Percentiles rank a stretch among this genome's conserved stretches.
Conservation (phyloP, 2,888 invertebrate genomes). For the Drosophila ezoana region DNA sequence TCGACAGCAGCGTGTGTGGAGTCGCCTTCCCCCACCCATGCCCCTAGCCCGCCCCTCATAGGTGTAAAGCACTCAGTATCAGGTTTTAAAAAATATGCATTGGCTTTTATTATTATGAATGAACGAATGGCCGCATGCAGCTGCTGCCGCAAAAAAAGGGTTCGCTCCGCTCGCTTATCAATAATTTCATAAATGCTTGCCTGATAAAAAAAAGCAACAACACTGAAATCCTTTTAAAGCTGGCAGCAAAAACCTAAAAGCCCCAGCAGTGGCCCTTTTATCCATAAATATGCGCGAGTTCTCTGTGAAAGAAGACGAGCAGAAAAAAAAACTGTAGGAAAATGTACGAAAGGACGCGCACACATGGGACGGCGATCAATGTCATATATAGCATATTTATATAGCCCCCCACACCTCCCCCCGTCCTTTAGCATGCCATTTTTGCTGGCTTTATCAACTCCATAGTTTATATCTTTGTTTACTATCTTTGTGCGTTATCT, state of each 20-base stretch:
- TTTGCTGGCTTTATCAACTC: slow-evolving; percentile 66
- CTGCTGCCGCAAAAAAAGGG: slow-evolving; percentile 28
- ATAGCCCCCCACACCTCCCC: neutral
- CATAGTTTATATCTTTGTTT: slow-evolving; percentile 77
- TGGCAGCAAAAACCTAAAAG: slow-evolving; percentile 45
- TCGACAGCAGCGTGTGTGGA: slow-evolving; percentile 57
- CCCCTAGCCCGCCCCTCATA: neutral
- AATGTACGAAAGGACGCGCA: slow-evolving; percentile 35
- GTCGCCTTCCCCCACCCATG: neutral
- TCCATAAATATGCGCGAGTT: slow-evolving; percentile 61
- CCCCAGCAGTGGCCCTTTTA: slow-evolving; percentile 38
- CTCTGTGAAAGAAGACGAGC: slow-evolving; percentile 17
- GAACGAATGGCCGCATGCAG: slow-evolving; percentile 16
- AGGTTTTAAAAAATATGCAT: slow-evolving; percentile 57
- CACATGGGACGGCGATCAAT: slow-evolving; percentile 65
- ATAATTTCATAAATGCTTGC: slow-evolving; percentile 76
- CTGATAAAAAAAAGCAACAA: slow-evolving; percentile 37
- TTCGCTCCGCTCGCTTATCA: slow-evolving; percentile 61
- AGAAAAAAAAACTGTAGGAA: slow-evolving; percentile 8
- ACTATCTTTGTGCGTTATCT: slow-evolving; percentile 53
- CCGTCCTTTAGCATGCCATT: neutral
- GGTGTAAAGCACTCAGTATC: slow-evolving; percentile 7
- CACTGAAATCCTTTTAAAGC: slow-evolving; percentile 79
- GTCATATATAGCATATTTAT: slow-evolving; percentile 66
- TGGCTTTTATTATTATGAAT: slow-evolving; percentile 38